phyloP scores from a whole-genome alignment of 2,888 invertebrate species.

The Drosophila buzzatii region DNA sequence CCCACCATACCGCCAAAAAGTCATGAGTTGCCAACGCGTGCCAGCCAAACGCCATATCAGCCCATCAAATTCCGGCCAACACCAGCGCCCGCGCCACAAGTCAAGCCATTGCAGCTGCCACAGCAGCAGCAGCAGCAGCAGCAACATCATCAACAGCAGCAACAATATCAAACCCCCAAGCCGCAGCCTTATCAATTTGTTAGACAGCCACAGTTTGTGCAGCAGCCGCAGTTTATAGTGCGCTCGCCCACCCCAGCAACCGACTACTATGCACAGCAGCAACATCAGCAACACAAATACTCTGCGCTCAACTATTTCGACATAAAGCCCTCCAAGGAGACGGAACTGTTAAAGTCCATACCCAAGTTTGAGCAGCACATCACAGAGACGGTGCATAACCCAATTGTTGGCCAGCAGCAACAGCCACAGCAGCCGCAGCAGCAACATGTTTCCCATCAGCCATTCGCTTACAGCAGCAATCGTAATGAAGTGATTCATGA shows the following conservation, averaged over 20 bases:
- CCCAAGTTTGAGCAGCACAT: conserved; percentile 93
- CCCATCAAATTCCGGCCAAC: conserved; percentile 84
- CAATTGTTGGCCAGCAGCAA: conserved; percentile 27
- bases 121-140: conserved; percentile 71
- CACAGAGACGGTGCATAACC: conserved; percentile 85
- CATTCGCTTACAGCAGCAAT: conserved; percentile 71
- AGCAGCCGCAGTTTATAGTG: conserved; percentile 78
- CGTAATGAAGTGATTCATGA: conserved; percentile 84
- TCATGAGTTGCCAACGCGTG: conserved; percentile 65
- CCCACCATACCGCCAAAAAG: conserved; percentile 78
- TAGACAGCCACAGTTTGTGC: conserved; percentile 84
- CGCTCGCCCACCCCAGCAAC: conserved; percentile 65
- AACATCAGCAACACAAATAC: conserved; percentile 35
- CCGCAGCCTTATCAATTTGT: conserved; percentile 85
- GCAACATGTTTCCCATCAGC: conserved; percentile 46
- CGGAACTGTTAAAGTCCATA: conserved; percentile 91
- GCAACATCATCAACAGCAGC: conserved; percentile 65
- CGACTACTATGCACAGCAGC: conserved; percentile 50
- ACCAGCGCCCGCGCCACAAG: conserved; percentile 64
- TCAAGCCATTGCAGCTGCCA: conserved; percentile 77
- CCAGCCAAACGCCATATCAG: conserved; percentile 75
- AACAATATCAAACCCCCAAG: conserved; percentile 73
- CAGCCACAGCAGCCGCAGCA: conserved; percentile 19
- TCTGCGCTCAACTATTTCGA: conserved; percentile 71
- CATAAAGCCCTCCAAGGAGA: conserved; percentile 86